Base-by-base conservation (phyloP, 2,888 invertebrate genomes). In the Coleophora deauratella region DNA sequence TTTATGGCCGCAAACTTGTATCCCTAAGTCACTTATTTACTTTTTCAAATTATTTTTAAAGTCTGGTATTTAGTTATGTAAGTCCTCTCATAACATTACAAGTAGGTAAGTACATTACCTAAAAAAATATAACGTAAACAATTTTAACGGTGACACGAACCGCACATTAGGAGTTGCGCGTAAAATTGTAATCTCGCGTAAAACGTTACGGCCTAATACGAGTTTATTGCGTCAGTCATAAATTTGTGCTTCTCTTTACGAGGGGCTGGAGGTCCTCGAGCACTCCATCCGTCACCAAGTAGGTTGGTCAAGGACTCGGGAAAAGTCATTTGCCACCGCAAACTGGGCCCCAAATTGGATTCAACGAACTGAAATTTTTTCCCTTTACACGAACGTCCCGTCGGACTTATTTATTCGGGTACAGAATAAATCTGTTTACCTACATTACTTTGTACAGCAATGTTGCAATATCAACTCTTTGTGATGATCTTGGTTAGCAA, bases 241-340 rank as follows among this genome's bases (percentile, higher is more conserved):
- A 74, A 73, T 65, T 62, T 59, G 59, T 61, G 70, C 67, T 74
- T 66, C 62, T 63, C 57, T 60, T 75, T 73, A 72, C 63, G 68
- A 59, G 55, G 60, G 63, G 59, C 57, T 63, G 62, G 55, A 58
- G 62, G 66, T 59, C 65, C 63, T 67, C 59, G 60, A 34, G 31
- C 31, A 31, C 40, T 35, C 15, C 28, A 59, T 62, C 59, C 56
- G 55, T 50, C 40, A 34, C 50, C 55, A 68, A 67, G 49, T 67
- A 47, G 3, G 21, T 21, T 21, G 65, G 62, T 59, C 64, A 66
- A 64, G 62, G 43, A 45, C 33, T 41, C 37, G 31, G 10, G 31
- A 10, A 21, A 21, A 21, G 21, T 21, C 21, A 21, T 21, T 21
- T 21, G 21, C 6, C 6, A 6, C 21, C 21, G 21, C 21, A 21